Evolutionary conservation across 2,888 invertebrate genomes (phyloP).

Genomic region (Syrista parreyssii): DNA sequence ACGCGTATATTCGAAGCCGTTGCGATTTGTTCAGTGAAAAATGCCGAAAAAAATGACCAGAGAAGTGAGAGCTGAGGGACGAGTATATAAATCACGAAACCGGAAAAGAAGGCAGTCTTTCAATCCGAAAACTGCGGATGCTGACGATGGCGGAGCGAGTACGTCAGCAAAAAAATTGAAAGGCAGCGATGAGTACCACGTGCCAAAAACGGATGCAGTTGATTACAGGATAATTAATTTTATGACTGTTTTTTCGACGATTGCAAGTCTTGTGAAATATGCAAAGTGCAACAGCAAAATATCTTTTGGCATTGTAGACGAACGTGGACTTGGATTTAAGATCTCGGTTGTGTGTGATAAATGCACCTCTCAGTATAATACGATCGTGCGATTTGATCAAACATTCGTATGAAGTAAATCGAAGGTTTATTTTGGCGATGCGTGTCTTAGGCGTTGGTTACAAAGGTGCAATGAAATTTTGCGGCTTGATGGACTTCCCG

Average conservation of each 20-base stretch:
- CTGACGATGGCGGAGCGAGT: constrained; percentile 9
- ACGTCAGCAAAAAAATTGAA: constrained; percentile 12
- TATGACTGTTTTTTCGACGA: constrained; percentile 15
- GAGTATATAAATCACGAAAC: constrained; percentile 10
- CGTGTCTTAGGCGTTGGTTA: constrained; percentile 12
- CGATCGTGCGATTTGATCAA: constrained; percentile 13
- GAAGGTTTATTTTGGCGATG: constrained; percentile 17
- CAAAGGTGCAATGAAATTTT: constrained; percentile 10
- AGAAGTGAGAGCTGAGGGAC: background rate
- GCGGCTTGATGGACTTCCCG: constrained; percentile 13
- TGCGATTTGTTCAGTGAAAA: too few relatives aligned
- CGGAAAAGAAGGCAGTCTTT: constrained; percentile 13
- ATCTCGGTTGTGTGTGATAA: constrained; percentile 20
- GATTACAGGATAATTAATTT: constrained; percentile 7
- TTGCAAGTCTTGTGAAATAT: constrained; percentile 11
- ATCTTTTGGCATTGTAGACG: constrained; percentile 14
- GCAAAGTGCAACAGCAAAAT: constrained; percentile 16
- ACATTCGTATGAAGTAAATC: constrained; percentile 16
- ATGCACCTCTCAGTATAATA: constrained; percentile 9
- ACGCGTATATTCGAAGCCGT: too few relatives aligned
- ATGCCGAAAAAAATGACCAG: too few relatives aligned
- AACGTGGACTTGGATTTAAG: constrained; percentile 24
- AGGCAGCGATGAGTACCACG: background rate
- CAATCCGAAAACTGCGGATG: constrained; percentile 10
- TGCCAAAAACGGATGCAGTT: background rate